These are phyloP conservation scores for Trididemnum nubilum DNA, from an alignment of 23 tunicate genomes.

Conservation along the genomic window DNA sequence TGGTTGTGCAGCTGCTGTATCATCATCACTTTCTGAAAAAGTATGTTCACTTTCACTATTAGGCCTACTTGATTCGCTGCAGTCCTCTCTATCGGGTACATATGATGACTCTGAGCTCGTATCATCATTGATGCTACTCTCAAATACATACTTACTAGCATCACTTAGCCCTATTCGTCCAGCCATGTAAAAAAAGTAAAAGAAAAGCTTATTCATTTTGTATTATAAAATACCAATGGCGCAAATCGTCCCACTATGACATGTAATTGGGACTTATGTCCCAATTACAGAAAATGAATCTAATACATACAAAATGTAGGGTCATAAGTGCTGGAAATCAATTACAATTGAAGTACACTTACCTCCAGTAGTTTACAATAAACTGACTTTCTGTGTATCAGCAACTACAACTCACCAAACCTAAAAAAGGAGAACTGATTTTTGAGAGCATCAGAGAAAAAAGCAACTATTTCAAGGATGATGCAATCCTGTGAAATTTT, in stretches of 20 bases:
- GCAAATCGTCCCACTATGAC: conserved; percentile 10
- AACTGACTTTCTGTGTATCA: not conserved
- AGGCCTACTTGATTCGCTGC: conserved; percentile 10
- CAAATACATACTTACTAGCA: conserved; percentile 18
- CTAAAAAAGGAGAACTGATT: conserved; percentile 2
- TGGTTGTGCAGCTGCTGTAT: conserved; percentile 6
- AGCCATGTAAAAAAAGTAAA: conserved; percentile 27
- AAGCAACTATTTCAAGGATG: not conserved
- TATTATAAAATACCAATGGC: conserved; percentile 29
- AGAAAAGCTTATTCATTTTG: conserved; percentile 16
- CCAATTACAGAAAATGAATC: conserved; percentile 5
- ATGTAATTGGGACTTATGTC: conserved; percentile 21
- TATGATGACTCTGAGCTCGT: conserved; percentile 23
- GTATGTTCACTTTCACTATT: conserved; percentile 26
- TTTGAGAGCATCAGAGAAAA: not conserved
- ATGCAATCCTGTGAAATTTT: conserved; percentile 19
- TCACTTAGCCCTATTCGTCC: not conserved
- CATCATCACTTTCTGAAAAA: conserved; percentile 15
- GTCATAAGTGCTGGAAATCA: conserved; percentile 3
- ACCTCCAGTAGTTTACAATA: conserved; percentile 2
- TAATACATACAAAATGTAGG: conserved; percentile 1
- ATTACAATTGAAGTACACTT: conserved; percentile 21
- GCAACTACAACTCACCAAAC: conserved; percentile 16
- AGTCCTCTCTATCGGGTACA: conserved; percentile 16
- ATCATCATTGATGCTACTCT: conserved; percentile 27